Percentiles rank a stretch among this genome's conserved stretches.
These are phyloP conservation scores for Aproaerema taeniolella DNA, from an alignment of 2,888 invertebrate genomes.

Conservation along the genomic window DNA sequence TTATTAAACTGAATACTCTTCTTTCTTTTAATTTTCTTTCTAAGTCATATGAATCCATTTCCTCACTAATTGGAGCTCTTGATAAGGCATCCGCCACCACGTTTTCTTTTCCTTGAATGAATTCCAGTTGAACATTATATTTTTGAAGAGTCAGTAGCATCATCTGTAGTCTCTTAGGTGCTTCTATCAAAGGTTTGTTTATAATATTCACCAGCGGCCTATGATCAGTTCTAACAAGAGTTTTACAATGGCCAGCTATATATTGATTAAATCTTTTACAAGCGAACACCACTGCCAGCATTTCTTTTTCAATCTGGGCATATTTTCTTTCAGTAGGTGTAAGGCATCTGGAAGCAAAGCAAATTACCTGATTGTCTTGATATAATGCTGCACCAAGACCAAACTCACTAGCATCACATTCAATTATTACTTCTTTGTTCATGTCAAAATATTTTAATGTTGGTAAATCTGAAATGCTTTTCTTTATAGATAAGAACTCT, in stretches of 20 bases:
- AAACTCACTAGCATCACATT: conserved; percentile 14
- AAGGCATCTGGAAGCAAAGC: conserved; percentile 1
- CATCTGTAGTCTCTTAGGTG: conserved; percentile 3
- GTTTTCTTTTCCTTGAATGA: not conserved
- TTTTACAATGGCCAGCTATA: conserved; percentile 6
- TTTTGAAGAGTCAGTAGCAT: conserved; percentile 3
- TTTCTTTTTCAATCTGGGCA: conserved; percentile 17
- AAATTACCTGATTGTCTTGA: conserved; percentile 6
- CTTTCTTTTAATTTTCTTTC: not conserved
- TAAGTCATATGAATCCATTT: not conserved
- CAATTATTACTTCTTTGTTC: conserved; percentile 11
- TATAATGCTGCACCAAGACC: conserved; percentile 11
- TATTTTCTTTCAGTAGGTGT: conserved; percentile 13
- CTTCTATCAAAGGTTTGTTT: conserved; percentile 7
- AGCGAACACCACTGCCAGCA: conserved; percentile 13
- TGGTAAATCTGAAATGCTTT: conserved; percentile 3
- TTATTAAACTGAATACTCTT: not conserved
- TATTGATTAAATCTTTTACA: conserved; percentile 13
- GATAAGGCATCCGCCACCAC: conserved; percentile 1
- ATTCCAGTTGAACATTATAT: not conserved
- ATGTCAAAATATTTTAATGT: conserved; percentile 12
- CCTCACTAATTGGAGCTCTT: not conserved
- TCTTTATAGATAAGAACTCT: conserved; percentile 8
- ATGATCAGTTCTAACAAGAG: conserved; percentile 9
- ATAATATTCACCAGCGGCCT: conserved; percentile 3